Base-by-base conservation (phyloP, 2,888 invertebrate species). In the Tiliacea citrago region DNA sequence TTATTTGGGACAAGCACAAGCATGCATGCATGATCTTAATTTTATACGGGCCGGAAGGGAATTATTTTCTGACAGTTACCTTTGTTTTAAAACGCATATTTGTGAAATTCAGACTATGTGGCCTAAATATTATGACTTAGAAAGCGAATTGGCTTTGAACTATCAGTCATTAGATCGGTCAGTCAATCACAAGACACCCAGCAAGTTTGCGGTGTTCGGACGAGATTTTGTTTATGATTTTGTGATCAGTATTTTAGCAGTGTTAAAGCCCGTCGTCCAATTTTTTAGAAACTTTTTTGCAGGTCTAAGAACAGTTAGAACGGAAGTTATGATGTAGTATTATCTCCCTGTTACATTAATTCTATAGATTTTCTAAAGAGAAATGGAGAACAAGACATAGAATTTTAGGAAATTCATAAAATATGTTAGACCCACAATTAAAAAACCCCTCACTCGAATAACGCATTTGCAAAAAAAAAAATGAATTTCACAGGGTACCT, bases 191-290 rank as follows among this genome's bases (percentile, higher is more conserved):
- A 35, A 35, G 29, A 29, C 13, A 42, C 6, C 16, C 24, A 16
- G n/a, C 29, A 29, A 49, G n/a, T 57, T 47, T 66, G 10, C 16
- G 16, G 49, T 57, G 66, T 29, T 55, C 29, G 13, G 18, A 13
- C 10, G 8, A 57, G n/a, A 49, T 49, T 66, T 65, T 0, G 18
- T 76, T 74, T 53, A 61, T 47, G 35, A 8, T 29, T 49, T 53
- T 45, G 1, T 53, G 10, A 66, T 49, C 47, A 18, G n/a, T 39
- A 42, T 51, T n/a, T n/a, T n/a, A 53, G 29, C n/a, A 35, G n/a
- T 45, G 12, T 24, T 29, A 24, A 63, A 18, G 24, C 10, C 24
- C 45, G 7, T 18, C 1, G 18, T 62, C 0, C 18, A 18, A 0
- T 62, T 45, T 62, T 24, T 63, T 18, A 45, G 9, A 45, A 62